A percentile compares a stretch with the other conserved stretches of the same genome.
Evolutionary conservation across 2,113 vertebrate species (phyloP).

Genomic region (Benthochromis sp.): DNA sequence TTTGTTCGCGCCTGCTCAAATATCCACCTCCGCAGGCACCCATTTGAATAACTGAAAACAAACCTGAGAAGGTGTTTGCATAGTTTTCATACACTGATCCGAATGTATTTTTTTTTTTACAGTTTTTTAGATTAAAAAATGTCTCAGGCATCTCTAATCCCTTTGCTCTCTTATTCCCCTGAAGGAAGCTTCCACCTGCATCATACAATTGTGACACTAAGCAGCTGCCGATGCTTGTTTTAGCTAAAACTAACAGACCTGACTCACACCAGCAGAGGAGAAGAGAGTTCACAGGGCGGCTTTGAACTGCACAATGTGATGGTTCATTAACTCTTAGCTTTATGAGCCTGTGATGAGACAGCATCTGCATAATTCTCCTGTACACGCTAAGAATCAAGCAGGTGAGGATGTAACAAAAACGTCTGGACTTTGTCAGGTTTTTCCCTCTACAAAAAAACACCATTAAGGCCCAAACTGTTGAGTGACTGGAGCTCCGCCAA

Average conservation of each 20-base stretch:
- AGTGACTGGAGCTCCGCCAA: neutral
- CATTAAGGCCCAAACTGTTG: neutral
- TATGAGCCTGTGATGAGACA: neutral
- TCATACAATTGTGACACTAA: neutral
- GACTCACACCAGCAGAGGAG: neutral
- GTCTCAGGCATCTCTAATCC: neutral
- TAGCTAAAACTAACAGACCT: neutral
- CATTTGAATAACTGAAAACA: neutral
- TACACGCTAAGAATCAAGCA: neutral
- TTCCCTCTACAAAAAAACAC: neutral
- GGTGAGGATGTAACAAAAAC: neutral
- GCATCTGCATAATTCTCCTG: neutral
- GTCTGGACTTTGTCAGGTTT: neutral
- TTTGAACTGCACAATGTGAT: neutral
- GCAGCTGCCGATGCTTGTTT: neutral
- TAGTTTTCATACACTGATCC: neutral
- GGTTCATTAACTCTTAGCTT: slow-evolving; percentile 4
- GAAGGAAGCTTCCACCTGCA: neutral
- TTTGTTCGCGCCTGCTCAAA: neutral
- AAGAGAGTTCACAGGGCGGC: neutral
- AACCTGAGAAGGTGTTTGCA: neutral
- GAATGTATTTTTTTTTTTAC: neutral
- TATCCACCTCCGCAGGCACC: neutral
- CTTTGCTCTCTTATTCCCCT: neutral
- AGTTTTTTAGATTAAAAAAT: neutral